These are phyloP conservation scores for Trematomus loennbergii DNA, from an alignment of 2,113 vertebrate species.

Conservation along the genomic window DNA sequence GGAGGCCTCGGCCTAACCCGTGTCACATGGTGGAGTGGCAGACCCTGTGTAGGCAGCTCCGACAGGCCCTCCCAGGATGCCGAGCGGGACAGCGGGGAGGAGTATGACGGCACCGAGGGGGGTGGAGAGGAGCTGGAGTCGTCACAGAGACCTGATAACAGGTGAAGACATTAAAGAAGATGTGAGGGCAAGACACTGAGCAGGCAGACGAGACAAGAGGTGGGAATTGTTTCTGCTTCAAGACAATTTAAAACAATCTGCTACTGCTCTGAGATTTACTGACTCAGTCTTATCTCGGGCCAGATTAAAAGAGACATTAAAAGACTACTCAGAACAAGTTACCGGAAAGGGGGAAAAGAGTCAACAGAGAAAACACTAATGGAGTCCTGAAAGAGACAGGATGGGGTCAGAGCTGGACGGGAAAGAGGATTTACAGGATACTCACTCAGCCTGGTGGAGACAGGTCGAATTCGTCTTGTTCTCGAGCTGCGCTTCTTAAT, in stretches of 20 bases:
- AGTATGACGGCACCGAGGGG: conserved; percentile 81
- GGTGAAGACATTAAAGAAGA: conserved; percentile 17
- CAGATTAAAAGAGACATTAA: conserved; percentile 45
- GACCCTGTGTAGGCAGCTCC: conserved; percentile 88
- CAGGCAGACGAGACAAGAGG: background rate
- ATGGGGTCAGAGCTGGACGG: conserved; percentile 33
- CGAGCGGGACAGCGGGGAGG: conserved; percentile 82
- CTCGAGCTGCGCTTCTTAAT: conserved; percentile 89
- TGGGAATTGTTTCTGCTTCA: conserved; percentile 5
- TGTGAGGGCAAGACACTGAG: background rate
- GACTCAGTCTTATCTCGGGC: conserved; percentile 22
- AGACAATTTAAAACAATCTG: conserved; percentile 32
- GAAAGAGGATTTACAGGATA: conserved; percentile 48
- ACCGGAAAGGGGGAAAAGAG: background rate
- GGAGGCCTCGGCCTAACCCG: conserved; percentile 88
- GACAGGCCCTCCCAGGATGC: conserved; percentile 88
- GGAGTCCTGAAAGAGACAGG: conserved; percentile 44
- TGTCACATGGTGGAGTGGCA: conserved; percentile 88
- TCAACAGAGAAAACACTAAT: conserved; percentile 56
- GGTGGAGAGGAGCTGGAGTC: conserved; percentile 84
- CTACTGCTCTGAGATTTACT: conserved; percentile 9
- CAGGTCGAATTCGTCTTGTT: conserved; percentile 88
- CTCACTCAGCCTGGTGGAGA: conserved; percentile 91
- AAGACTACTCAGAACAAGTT: conserved; percentile 38
- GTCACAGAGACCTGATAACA: conserved; percentile 74